Evolutionary conservation across 2,888 invertebrate genomes (phyloP).

Genomic region (Ormyrus rosae): DNA sequence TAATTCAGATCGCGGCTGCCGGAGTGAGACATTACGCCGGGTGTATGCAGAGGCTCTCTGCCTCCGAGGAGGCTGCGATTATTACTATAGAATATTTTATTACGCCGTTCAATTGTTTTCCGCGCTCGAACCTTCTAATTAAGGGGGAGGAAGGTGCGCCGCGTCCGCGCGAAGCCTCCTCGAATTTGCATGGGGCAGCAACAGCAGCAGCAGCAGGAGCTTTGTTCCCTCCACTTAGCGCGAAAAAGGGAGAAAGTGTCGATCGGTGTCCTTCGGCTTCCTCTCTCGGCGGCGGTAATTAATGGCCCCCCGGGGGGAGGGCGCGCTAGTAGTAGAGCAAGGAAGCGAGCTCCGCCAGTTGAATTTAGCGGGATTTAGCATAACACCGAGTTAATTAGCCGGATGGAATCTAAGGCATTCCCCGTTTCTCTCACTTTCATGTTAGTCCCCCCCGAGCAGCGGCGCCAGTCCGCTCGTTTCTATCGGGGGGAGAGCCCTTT

Average conservation of each 20-base stretch:
- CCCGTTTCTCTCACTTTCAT: constrained; percentile 16
- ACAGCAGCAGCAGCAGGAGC: background rate
- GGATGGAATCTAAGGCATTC: constrained; percentile 72
- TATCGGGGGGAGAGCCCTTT: background rate
- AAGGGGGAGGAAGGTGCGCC: no score
- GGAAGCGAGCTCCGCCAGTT: constrained; percentile 55
- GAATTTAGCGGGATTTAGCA: constrained; percentile 73
- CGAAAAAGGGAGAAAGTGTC: constrained; percentile 23
- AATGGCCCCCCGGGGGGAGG: constrained; percentile 31
- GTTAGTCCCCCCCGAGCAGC: constrained; percentile 50
- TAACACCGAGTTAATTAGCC: constrained; percentile 74
- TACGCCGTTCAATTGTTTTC: no score
- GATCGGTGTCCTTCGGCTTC: constrained; percentile 37
- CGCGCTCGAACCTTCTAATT: no score
- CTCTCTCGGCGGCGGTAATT: constrained; percentile 37
- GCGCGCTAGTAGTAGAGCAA: constrained; percentile 10
- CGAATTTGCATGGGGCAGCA: no score
- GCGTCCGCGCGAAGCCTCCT: no score
- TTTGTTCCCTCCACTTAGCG: constrained; percentile 38
- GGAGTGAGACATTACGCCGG: constrained; percentile 68
- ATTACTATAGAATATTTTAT: constrained; percentile 4
- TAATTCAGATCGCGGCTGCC: constrained; percentile 63
- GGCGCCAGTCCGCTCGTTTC: constrained; percentile 66
- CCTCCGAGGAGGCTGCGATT: background rate
- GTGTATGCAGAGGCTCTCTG: background rate